Evolutionary conservation across 2,888 invertebrate species (phyloP).

Genomic region (Pachycephus smyrnensis): DNA sequence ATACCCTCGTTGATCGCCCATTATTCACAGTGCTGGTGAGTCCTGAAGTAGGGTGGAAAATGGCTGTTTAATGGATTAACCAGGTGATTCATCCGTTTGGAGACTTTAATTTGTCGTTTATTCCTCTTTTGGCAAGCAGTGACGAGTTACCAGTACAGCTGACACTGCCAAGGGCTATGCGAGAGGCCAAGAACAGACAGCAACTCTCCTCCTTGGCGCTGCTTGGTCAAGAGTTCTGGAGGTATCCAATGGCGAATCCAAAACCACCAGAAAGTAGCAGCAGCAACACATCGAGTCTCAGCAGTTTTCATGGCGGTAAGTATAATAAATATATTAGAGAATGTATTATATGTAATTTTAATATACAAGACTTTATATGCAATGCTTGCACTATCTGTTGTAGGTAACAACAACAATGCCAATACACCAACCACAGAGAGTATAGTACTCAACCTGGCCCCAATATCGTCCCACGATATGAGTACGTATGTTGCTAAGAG

Average conservation of each 20-base stretch:
- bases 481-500: slow-evolving; percentile 40
- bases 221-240: slow-evolving; percentile 89
- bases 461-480: slow-evolving; percentile 65
- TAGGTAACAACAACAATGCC: slow-evolving; percentile 51
- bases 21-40: slow-evolving; percentile 91
- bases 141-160: slow-evolving; percentile 94
- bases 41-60: slow-evolving; percentile 17
- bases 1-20: slow-evolving; percentile 94
- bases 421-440: slow-evolving; percentile 59
- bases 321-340: neutral
- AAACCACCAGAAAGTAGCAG: slow-evolving; percentile 69
- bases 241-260: slow-evolving; percentile 82
- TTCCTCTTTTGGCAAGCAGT: slow-evolving; percentile 69
- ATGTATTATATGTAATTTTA: neutral
- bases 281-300: slow-evolving; percentile 77
- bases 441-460: slow-evolving; percentile 83
- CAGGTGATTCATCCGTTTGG: neutral
- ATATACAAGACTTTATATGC: neutral
- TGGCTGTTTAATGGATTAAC: neutral
- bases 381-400: neutral
- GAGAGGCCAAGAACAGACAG: slow-evolving; percentile 89
- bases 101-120: slow-evolving; percentile 23
- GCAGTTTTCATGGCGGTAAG: slow-evolving; percentile 72
- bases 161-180: slow-evolving; percentile 84
- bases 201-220: slow-evolving; percentile 91